Percentiles rank a stretch among this genome's conserved stretches.
Conservation (phyloP, 2,888 invertebrate species). For the Nephrotoma guestfalica region DNA sequence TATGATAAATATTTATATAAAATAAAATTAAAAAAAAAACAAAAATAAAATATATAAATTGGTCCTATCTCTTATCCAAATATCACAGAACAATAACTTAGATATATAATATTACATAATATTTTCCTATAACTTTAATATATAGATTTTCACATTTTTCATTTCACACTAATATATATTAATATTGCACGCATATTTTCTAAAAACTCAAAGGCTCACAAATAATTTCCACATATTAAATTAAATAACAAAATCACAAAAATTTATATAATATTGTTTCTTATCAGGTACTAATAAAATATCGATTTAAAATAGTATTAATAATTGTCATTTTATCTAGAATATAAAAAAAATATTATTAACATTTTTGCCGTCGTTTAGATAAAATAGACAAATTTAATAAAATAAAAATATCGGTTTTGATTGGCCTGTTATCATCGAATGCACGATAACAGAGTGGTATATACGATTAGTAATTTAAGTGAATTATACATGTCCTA, state of each 20-base stretch:
- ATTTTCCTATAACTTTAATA: neutral
- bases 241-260: neutral
- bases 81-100: neutral
- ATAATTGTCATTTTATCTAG: conserved; percentile 1
- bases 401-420: neutral
- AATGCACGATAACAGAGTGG: neutral
- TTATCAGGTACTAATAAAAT: neutral
- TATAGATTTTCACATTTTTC: neutral
- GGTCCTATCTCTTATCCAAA: neutral
- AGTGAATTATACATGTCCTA: neutral
- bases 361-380: neutral
- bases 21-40: neutral
- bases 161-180: neutral
- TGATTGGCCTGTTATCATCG: neutral
- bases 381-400: neutral
- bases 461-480: neutral
- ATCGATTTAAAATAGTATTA: neutral
- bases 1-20: neutral
- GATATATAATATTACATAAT: neutral
- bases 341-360: neutral
- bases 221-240: neutral
- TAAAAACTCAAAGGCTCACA: neutral
- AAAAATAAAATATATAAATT: neutral
- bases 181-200: neutral
- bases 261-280: neutral